Conservation (phyloP, 2,113 vertebrate species). For the Seriola aureovittata region DNA sequence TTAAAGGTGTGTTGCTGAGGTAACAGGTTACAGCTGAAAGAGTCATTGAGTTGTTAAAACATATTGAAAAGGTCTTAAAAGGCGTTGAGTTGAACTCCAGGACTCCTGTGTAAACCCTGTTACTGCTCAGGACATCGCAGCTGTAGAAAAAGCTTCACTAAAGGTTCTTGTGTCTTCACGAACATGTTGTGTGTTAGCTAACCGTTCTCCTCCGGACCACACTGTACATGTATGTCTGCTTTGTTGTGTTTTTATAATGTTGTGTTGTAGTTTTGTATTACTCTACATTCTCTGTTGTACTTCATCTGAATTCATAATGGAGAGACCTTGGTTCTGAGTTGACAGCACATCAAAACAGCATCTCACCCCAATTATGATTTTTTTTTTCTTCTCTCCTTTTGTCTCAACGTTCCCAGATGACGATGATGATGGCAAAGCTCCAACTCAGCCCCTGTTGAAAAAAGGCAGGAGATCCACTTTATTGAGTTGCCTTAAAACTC, state of each 20-base stretch:
- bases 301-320: neutral
- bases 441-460: conserved; percentile 97
- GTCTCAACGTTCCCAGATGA: conserved; percentile 90
- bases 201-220: neutral
- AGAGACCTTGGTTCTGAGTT: neutral
- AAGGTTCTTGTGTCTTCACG: conserved; percentile 22
- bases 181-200: neutral
- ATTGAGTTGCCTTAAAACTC: conserved; percentile 72
- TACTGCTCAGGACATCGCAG: neutral
- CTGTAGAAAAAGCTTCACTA: conserved; percentile 11
- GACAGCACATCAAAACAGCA: conserved; percentile 11
- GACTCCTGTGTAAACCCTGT: too few species aligned
- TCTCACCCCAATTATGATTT: conserved; percentile 29
- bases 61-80: too few species aligned
- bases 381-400: conserved; percentile 74
- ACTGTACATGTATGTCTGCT: neutral
- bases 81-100: too few species aligned
- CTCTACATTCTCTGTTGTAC: neutral
- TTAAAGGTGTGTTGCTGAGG: too few species aligned
- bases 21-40: too few species aligned
- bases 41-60: too few species aligned
- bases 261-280: neutral
- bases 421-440: conserved; percentile 95
- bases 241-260: neutral
- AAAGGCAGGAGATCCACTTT: conserved; percentile 97